Evolutionary conservation across 2,113 vertebrate species (phyloP), one percentile per base, ranked within the genome.

Genomic region (Plectropomus leopardus): DNA sequence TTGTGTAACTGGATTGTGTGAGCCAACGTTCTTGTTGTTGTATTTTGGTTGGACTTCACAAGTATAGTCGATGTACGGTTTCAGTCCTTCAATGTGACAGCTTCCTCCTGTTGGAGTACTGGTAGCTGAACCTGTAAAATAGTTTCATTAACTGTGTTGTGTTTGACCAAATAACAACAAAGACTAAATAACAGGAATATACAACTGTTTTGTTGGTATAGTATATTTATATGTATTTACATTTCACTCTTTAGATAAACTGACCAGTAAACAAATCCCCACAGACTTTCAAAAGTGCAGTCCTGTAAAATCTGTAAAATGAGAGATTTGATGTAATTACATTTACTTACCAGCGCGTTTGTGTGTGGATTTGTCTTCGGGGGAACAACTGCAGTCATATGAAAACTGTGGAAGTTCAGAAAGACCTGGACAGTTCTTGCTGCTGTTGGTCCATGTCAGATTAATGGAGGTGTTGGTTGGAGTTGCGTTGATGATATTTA

Each of bases 401-500:
- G 9, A 57, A 16, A 86, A 4, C 0, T 65, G 17, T 0, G 2
- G 0, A 5, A 11, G 17, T 0, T 1, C 0, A 0, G 10, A 2
- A 28, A 36, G 11, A 1, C 0, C 1, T 24, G 0, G 0, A 80
- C 89, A 91, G 0, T 71, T 69, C 0, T 0, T 0, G 71, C 71
- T 91, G 32, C 0, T 48, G 4, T 74, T 63, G 0, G 0, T 21
- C 89, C 76, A 89, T 0, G 0, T 30, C n/a, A 84, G n/a, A 1
- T 1, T 0, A 48, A 65, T 63, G 21, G 78, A 70, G 0, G 2
- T 64, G 3, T 1, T 7, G 47, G 55, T 64, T 10, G 0, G 0
- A 0, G 0, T 0, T 1, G 0, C 5, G 0, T 1, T 1, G 0
- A n/a, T n/a, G n/a, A n/a, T n/a, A n/a, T n/a, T 3, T 4, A 85